Percentiles rank a stretch among this genome's conserved stretches.
phyloP scores from a whole-genome alignment of 2,113 vertebrate species.

The Rostratula benghalensis region DNA sequence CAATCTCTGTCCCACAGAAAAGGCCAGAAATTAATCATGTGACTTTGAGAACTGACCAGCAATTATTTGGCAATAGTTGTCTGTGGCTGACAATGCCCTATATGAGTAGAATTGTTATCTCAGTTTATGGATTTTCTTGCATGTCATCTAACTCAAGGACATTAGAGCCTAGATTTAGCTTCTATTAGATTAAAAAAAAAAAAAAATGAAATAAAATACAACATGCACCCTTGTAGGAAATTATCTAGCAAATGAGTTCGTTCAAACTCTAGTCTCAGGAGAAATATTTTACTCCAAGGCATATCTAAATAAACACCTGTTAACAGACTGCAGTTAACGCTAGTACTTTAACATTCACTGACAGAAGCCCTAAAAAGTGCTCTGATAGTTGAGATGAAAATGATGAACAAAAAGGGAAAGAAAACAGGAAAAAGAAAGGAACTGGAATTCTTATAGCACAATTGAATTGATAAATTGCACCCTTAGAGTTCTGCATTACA shows the following conservation, averaged over 20 bases:
- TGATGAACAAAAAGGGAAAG: not conserved
- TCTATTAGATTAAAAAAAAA: constrained; percentile 8
- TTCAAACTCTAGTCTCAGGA: not conserved
- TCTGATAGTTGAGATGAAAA: not conserved
- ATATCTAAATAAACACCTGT: constrained; percentile 38
- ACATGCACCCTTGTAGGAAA: not conserved
- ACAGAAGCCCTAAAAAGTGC: not conserved
- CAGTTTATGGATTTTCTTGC: not conserved
- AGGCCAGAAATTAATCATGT: not conserved
- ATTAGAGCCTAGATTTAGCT: not conserved
- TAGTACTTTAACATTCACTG: not conserved
- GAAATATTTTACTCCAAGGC: constrained; percentile 29
- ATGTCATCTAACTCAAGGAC: not conserved
- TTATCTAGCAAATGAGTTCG: constrained; percentile 22
- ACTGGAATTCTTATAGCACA: not conserved
- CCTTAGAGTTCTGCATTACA: constrained; percentile 21
- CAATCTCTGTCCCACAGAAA: not conserved
- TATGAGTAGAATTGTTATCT: not conserved
- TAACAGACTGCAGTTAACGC: not conserved
- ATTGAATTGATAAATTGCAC: not conserved
- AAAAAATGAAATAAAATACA: not conserved
- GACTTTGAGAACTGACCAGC: not conserved
- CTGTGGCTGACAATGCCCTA: not conserved
- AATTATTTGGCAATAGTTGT: not conserved
- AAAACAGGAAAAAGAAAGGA: not conserved